Percentiles rank a stretch among this genome's conserved stretches.
phyloP scores from a whole-genome alignment of 2,888 invertebrate species.

The Macropis europaea region DNA sequence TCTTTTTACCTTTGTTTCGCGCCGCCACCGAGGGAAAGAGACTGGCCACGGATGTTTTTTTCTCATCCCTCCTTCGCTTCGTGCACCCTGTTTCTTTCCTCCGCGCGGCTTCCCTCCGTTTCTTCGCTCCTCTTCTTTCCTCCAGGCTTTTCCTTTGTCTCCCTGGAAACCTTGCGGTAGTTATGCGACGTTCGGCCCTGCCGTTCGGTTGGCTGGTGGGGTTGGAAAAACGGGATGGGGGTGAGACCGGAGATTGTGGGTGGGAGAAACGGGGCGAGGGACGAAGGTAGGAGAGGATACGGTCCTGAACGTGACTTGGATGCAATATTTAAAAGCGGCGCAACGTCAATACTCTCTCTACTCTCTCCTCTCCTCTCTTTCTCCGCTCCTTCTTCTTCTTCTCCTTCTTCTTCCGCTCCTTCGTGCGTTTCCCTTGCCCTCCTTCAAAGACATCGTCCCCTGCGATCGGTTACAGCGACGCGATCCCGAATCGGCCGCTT shows the following conservation, averaged over 20 bases:
- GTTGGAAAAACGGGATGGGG: constrained; percentile 45
- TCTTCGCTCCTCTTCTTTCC: constrained; percentile 39
- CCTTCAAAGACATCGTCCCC: constrained; percentile 28
- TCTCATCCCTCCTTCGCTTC: not conserved
- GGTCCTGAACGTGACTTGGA: constrained; percentile 78
- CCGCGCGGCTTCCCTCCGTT: not conserved
- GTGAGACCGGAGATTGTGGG: constrained; percentile 33
- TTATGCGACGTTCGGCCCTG: constrained; percentile 72
- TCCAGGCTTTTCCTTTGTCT: constrained; percentile 65
- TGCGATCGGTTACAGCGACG: constrained; percentile 43
- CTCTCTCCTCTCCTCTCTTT: constrained; percentile 48
- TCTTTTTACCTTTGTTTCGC: constrained; percentile 2
- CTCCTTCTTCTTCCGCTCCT: constrained; percentile 10
- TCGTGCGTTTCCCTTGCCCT: constrained; percentile 19
- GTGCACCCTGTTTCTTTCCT: not conserved
- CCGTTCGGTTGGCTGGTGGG: constrained; percentile 50
- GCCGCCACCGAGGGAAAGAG: constrained; percentile 11
- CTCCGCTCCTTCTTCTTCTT: constrained; percentile 17
- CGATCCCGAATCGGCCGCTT: constrained; percentile 52
- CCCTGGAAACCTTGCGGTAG: constrained; percentile 73
- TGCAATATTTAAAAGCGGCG: constrained; percentile 78
- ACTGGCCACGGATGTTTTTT: constrained; percentile 41
- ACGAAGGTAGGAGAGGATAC: constrained; percentile 65
- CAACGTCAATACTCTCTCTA: constrained; percentile 77
- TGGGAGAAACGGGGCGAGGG: constrained; percentile 32